Evolutionary conservation across 2,113 vertebrate genomes (phyloP), one percentile per base, ranked within the genome.

Genomic region (Colistium nudipinnis): DNA sequence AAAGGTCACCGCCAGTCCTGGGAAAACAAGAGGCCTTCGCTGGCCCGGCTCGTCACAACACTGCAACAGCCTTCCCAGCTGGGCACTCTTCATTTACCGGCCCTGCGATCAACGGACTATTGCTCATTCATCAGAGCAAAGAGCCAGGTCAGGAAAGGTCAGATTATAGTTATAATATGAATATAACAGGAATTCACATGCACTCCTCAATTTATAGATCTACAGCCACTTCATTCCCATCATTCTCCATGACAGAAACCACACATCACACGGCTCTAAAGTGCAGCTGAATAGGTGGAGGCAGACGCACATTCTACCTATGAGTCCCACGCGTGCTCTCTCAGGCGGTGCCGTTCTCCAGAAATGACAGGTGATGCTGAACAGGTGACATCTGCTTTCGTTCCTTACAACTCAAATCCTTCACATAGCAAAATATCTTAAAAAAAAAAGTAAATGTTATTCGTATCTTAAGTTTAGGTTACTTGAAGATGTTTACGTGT

Each of bases 21-120:
- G 39, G 47, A 76, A 80, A 69, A 74, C 80, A 87, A 91, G 66
- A 80, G 63, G 59, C 76, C 68, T 76, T 78, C 76, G 88, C 63
- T n/a, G 78, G 78, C 59, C 74, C 68, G 68, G 61, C 48, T 76
- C 56, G 57, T 69, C 49, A 13, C 70, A 20, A 31, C 33, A 33
- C 61, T 14, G 27, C 27, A 51, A 45, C 52, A 69, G 78, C 57
- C 45, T 51, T 14, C 70, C 52, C 76, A 74, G 77, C 76, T 74
- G 78, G 74, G 52, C 30, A 22, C 78, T 77, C 67, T 78, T 83
- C 78, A 74, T 79, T 81, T 62, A 73, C 51, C 43, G 61, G 36
- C 41, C 24, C 48, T 48, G 64, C 54, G 65, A 67, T 80, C 54
- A 14, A 77, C 44, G 67, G 54, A 60, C 65, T 47, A 16, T 30